Base-by-base conservation (phyloP, 1,140 invertebrate species). In the Drosophila lini region DNA sequence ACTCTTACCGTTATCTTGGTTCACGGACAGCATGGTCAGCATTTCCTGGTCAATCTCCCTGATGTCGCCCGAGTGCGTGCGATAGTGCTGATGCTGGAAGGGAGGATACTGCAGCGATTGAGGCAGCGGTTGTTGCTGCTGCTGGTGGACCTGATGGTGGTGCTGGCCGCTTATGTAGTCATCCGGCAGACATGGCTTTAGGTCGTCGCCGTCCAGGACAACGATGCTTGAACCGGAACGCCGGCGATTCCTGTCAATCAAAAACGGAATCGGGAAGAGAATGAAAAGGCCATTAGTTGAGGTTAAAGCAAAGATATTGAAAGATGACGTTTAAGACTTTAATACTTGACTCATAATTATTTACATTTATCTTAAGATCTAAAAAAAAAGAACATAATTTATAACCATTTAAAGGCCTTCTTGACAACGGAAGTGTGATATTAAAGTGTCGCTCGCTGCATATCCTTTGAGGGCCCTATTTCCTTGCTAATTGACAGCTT, bases 181-280 rank as follows among this genome's bases (percentile, higher is more conserved):
- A 78, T 92, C 93, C 58, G 92, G 92, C 65, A 92, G 83, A 73
- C 92, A 92, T 80, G 92, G 89, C 90, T 93, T 93, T 59, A 92
- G 63, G 78, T 94, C 94, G 61, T 95, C 94, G 22, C 94, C 94
- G 70, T 94, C 95, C 69, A 95, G 93, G 73, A 95, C 95, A 65
- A 95, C 94, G 77, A 95, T 95, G 81, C 95, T 95, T 78, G 94
- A 95, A 65, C 95, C 95, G 44, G 95, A 95, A 44, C 95, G 93
- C 67, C 95, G 93, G 40, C 95, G 93, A 48, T 94, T 94, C 94
- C 95, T 96, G 92, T 8, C 67, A 70, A 59, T 58, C 1, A 31
- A 16, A 59, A 15, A 53, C 19, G 48, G 19, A 38, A 28, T 15
- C 42, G 42, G 6, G 34, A 15, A 15, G 28, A 38, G 8, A 75